phyloP scores from a whole-genome alignment of 2,797 vertebrate genomes.

The Urosaurus nigricauda region DNA sequence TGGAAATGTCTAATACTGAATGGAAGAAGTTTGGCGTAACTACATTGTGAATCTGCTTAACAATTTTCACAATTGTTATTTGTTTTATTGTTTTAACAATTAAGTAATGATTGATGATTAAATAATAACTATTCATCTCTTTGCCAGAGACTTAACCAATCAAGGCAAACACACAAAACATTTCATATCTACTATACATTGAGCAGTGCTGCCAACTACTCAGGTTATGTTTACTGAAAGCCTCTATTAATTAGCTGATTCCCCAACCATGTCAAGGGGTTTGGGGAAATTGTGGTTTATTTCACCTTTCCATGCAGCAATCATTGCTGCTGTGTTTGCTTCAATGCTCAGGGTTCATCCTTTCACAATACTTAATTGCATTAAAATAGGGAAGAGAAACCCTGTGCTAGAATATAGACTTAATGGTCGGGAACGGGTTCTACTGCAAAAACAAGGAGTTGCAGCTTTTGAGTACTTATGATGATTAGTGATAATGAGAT shows the following conservation, averaged over 20 bases:
- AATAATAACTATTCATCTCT: not conserved
- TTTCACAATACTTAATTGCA: not conserved
- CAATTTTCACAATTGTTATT: not conserved
- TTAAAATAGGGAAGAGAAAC: slow-evolving; percentile 57
- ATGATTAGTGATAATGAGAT: slow-evolving; percentile 52
- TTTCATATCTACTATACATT: slow-evolving; percentile 30
- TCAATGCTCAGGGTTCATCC: not conserved
- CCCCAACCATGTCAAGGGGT: slow-evolving; percentile 25
- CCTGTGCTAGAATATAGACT: slow-evolving; percentile 32
- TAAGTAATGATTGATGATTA: too few species aligned
- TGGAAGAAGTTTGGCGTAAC: not conserved
- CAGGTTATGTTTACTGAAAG: not conserved
- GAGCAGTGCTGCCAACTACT: slow-evolving; percentile 7
- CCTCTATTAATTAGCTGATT: not conserved
- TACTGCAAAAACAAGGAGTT: slow-evolving; percentile 44
- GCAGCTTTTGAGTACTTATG: slow-evolving; percentile 44
- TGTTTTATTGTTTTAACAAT: too few species aligned
- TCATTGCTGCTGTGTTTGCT: not conserved
- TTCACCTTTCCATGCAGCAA: slow-evolving; percentile 4
- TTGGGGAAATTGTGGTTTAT: fast-evolving
- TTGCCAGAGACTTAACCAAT: not conserved
- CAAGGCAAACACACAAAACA: not conserved
- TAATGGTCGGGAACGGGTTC: slow-evolving; percentile 58
- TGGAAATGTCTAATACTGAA: not conserved
- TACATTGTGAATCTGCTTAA: not conserved